Evolutionary conservation across 2,113 vertebrate species (phyloP).

Genomic region (Gasterosteus aculeatus): DNA sequence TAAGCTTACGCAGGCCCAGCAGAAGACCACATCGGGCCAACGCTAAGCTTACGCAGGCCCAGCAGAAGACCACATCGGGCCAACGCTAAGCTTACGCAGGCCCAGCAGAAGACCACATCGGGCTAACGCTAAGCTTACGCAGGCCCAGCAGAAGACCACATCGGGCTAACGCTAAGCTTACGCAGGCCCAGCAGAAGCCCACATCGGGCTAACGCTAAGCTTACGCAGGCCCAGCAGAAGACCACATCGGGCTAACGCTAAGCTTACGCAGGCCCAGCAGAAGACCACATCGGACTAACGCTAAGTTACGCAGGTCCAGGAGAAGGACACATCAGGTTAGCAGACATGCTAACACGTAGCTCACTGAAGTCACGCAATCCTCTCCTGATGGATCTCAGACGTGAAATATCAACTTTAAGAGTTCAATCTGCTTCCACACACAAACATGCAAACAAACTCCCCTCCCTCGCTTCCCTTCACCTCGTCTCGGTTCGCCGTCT

Average conservation of each 20-base stretch:
- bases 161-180: too few species aligned
- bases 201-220: too few species aligned
- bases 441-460: constrained; percentile 41
- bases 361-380: constrained; percentile 3
- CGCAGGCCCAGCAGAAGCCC: too few species aligned
- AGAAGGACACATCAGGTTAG: constrained; percentile 21
- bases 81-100: too few species aligned
- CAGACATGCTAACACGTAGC: constrained; percentile 26
- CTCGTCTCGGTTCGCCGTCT: constrained; percentile 41
- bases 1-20: too few species aligned
- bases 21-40: constrained; percentile 16
- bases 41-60: too few species aligned
- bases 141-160: too few species aligned
- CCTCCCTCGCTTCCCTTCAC: constrained; percentile 24
- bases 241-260: constrained; percentile 18
- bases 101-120: too few species aligned
- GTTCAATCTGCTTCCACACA: constrained; percentile 39
- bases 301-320: constrained; percentile 18
- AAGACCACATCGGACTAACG: too few species aligned
- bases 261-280: constrained; percentile 5
- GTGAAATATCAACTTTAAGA: constrained; percentile 11
- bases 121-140: too few species aligned
- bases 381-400: background rate
- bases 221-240: too few species aligned
- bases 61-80: too few species aligned